Base-by-base conservation (phyloP, 2,797 vertebrate species). In the Gallirallus australis region DNA sequence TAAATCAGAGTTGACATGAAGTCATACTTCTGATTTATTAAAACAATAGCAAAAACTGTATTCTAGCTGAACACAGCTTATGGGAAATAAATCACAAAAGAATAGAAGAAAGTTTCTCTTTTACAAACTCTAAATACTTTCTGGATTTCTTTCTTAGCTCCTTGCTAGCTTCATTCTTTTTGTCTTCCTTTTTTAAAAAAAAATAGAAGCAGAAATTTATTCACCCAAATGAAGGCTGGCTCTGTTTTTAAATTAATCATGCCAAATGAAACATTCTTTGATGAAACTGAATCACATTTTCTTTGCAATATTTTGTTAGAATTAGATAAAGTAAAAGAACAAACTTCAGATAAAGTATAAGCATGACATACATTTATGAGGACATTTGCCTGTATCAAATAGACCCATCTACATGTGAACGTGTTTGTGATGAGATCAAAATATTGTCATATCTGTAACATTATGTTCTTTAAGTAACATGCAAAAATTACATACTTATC, bases 21-120 rank as follows among this genome's bases (percentile, higher is more conserved):
- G 2, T 30, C 21, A 68, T 82, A 64, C 12, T 33, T 86, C 35
- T 89, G 70, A 82, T 75, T 94, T 94, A 89, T 86, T 91, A 90
- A 88, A 85, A 90, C 31, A 90, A 64, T 24, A 81, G 10, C 35
- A 90, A 91, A 88, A 80, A 73, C 24, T 61, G 9, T 35, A 60
- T 88, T 88, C n/a, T 39, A 82, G 35, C 31, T 54, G 16, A 83
- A 69, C n/a, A 65, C 9, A 66, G 2, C 3, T 82, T 76, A 28
- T 39, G 28, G 31, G 39, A 89, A 96, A 86, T 75, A 82, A 92
- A 93, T 76, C 30, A 60, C 12, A 68, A 71, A 83, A 60, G 12
- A 84, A 15, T 60, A 15, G 48, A 17, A 48, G 13, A 59, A 77
- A 63, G 2, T 4, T 31, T 83, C 40, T 19, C 1, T 86, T 89